Evolutionary conservation across 2,113 vertebrate genomes (phyloP).

Genomic region (Enhydra lutris): DNA sequence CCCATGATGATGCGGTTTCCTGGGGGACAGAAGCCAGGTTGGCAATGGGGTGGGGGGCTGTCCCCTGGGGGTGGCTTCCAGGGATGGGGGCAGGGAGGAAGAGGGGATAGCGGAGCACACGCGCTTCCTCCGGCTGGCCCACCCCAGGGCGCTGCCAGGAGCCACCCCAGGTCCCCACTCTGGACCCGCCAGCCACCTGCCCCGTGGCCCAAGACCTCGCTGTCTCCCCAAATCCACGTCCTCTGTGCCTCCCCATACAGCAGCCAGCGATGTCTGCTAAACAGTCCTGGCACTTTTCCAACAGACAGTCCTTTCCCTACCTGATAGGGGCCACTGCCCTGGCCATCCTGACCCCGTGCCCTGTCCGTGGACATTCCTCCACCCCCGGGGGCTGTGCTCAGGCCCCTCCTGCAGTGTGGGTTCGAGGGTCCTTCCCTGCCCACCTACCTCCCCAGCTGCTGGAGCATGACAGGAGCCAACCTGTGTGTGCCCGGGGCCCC

Average conservation of each 20-base stretch:
- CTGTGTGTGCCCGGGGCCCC: neutral
- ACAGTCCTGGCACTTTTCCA: neutral
- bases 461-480: neutral
- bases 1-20: conserved; percentile 99
- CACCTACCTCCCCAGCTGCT: fast-evolving
- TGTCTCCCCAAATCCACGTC: too few relatives aligned
- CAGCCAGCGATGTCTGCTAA: too few relatives aligned
- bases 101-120: fast-evolving
- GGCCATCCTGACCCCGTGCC: neutral
- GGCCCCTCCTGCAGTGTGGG: neutral
- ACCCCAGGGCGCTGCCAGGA: fast-evolving
- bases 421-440: neutral
- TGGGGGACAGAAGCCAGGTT: conserved; percentile 51
- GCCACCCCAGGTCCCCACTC: neutral
- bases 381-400: neutral
- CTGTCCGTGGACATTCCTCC: neutral
- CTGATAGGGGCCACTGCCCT: fast-evolving
- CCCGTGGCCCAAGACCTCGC: neutral
- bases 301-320: fast-evolving
- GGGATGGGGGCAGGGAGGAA: fast-evolving
- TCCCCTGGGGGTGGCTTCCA: neutral
- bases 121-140: fast-evolving
- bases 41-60: fast-evolving
- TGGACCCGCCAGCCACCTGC: neutral
- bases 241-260: neutral